Evolutionary conservation across 37 sponge, comb jelly and placozoan species (phyloP).

Genomic region (Chondrosia reniformis): DNA sequence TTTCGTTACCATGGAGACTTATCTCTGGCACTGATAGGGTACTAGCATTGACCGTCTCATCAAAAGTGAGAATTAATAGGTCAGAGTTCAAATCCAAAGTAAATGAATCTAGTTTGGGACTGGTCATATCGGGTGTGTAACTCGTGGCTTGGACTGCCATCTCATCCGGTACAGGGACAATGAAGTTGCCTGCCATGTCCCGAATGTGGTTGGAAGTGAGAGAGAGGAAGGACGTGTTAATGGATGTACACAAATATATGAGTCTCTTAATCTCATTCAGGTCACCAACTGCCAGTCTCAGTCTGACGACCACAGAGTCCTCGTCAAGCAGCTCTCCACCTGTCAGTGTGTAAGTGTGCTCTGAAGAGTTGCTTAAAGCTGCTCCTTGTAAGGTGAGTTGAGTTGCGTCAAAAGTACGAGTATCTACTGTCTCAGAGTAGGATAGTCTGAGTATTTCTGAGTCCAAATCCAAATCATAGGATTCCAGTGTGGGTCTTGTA

Average conservation of each 20-base stretch:
- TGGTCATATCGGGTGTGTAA: slow-evolving; percentile 66
- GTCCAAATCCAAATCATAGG: slow-evolving; percentile 65
- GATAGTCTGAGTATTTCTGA: slow-evolving; percentile 54
- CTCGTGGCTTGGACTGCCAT: slow-evolving; percentile 29
- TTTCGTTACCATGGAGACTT: slow-evolving; percentile 27
- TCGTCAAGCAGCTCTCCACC: slow-evolving; percentile 46
- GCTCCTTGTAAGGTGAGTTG: slow-evolving; percentile 68
- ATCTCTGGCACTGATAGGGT: slow-evolving; percentile 49
- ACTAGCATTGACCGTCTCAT: slow-evolving; percentile 78
- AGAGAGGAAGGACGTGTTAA: slow-evolving; percentile 59
- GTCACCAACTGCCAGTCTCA: slow-evolving; percentile 51
- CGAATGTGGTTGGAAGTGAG: slow-evolving; percentile 34
- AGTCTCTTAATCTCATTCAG: slow-evolving; percentile 84
- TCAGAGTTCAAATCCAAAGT: slow-evolving; percentile 71
- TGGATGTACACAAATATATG: slow-evolving; percentile 52
- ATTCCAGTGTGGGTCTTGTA: slow-evolving; percentile 54
- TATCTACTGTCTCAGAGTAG: slow-evolving; percentile 86
- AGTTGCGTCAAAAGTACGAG: slow-evolving; percentile 41
- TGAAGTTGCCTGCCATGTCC: slow-evolving; percentile 76
- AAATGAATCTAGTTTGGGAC: slow-evolving; percentile 57
- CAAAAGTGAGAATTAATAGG: slow-evolving; percentile 70
- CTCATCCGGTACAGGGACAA: slow-evolving; percentile 21
- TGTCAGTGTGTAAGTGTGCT: slow-evolving; percentile 33
- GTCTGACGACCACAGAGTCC: slow-evolving; percentile 42
- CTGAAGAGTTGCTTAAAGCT: slow-evolving; percentile 1